Evolutionary conservation across 2,797 vertebrate genomes (phyloP).

Genomic region (Leuciscus waleckii): DNA sequence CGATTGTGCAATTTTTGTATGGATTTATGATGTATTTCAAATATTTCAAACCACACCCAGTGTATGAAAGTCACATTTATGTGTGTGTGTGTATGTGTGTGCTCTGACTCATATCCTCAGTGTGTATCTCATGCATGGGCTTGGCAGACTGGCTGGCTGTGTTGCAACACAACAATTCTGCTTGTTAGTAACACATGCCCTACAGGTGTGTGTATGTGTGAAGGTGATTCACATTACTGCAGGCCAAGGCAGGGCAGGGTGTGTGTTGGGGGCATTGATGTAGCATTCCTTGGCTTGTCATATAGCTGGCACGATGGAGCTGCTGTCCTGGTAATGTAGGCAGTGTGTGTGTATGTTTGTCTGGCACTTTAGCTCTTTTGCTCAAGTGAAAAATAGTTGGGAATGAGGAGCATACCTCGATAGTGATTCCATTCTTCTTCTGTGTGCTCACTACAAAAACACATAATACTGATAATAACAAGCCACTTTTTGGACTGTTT

Average conservation of each 20-base stretch:
- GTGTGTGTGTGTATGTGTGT: background rate
- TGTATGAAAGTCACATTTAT: slow-evolving; percentile 21
- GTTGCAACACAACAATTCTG: slow-evolving; percentile 32
- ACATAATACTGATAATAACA: background rate
- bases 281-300: slow-evolving; percentile 56
- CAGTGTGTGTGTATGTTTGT: slow-evolving; percentile 23
- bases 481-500: background rate
- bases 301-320: slow-evolving; percentile 37
- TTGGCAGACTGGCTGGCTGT: slow-evolving; percentile 29
- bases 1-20: slow-evolving; percentile 12
- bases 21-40: slow-evolving; percentile 25
- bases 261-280: slow-evolving; percentile 28
- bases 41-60: slow-evolving; percentile 40
- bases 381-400: background rate
- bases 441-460: background rate
- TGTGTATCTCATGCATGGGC: slow-evolving; percentile 24
- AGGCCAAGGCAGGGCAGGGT: slow-evolving; percentile 54
- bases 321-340: slow-evolving; percentile 4
- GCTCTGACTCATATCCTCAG: slow-evolving; percentile 56
- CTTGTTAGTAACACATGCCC: slow-evolving; percentile 47
- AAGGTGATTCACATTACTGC: slow-evolving; percentile 55
- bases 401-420: background rate
- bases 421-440: background rate
- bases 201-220: slow-evolving; percentile 46
- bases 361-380: background rate